Evolutionary conservation across 2,113 vertebrate genomes (phyloP).

Genomic region (Pelecanoides urinatrix): DNA sequence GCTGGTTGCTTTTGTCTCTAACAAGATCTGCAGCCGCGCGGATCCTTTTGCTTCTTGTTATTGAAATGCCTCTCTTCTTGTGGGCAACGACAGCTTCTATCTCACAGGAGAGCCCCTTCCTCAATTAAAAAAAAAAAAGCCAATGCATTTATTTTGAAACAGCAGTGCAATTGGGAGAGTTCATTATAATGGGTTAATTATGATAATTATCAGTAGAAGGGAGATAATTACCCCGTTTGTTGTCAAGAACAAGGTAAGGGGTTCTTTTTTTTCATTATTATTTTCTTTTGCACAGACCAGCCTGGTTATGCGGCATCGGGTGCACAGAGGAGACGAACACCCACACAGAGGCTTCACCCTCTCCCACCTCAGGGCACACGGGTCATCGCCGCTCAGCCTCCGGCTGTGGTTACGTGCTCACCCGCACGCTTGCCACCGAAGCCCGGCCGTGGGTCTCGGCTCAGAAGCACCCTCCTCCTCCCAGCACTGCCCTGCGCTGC

Average conservation of each 20-base stretch:
- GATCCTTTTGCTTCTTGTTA: background rate
- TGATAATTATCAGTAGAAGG: slow-evolving; percentile 31
- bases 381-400: background rate
- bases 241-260: background rate
- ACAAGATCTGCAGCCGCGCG: background rate
- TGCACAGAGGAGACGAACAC: background rate
- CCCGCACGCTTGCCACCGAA: background rate
- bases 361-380: background rate
- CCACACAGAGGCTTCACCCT: background rate
- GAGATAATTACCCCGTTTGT: background rate
- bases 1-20: background rate
- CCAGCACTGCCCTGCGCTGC: background rate
- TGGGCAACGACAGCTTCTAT: rapidly evolving
- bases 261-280: background rate
- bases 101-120: background rate
- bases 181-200: slow-evolving; percentile 39
- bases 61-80: background rate
- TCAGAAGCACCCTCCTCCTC: background rate
- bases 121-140: background rate
- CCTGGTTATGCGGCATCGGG: rapidly evolving
- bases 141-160: background rate
- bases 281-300: background rate
- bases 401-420: rapidly evolving
- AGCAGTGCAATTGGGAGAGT: background rate
- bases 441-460: rapidly evolving